phyloP scores from a whole-genome alignment of 2,888 invertebrate species.

The Nemotelus pantherinus region DNA sequence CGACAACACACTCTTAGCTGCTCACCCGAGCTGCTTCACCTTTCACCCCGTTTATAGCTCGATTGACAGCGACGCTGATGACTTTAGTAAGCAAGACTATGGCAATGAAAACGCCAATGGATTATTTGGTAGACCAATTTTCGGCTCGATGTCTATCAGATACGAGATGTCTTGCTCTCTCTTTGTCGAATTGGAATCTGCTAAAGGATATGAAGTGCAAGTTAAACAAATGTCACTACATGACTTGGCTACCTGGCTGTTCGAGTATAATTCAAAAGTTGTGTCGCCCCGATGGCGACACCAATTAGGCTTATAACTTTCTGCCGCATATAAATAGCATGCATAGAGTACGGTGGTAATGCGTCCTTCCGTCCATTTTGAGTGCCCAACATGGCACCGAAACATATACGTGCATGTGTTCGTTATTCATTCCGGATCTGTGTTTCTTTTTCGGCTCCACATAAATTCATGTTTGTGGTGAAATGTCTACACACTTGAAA shows the following conservation, averaged over 20 bases:
- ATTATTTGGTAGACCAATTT: not conserved
- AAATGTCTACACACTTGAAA: not conserved
- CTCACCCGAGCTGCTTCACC: not conserved
- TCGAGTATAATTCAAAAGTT: constrained; percentile 20
- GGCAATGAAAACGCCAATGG: not conserved
- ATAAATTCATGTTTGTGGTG: constrained; percentile 4
- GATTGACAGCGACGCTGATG: constrained; percentile 14
- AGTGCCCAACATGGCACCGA: too few relatives aligned
- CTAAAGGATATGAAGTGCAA: constrained; percentile 8
- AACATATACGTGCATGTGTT: too few relatives aligned
- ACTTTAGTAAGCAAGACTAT: not conserved
- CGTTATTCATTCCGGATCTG: not conserved
- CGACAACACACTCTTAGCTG: constrained; percentile 3
- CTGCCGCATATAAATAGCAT: not conserved
- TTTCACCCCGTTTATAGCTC: not conserved
- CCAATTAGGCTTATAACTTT: constrained; percentile 31
- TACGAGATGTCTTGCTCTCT: too few relatives aligned
- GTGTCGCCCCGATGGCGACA: constrained; percentile 8
- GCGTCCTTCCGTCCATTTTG: too few relatives aligned
- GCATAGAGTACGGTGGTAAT: too few relatives aligned
- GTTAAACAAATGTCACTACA: constrained; percentile 7
- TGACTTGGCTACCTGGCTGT: not conserved
- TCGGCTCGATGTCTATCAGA: not conserved
- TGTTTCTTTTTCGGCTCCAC: constrained; percentile 9
- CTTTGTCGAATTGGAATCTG: too few relatives aligned